A percentile compares a stretch with the other conserved stretches of the same genome.
These are phyloP conservation scores for Drosophila borborema DNA, from an alignment of 2,888 invertebrate genomes.

Conservation along the genomic window DNA sequence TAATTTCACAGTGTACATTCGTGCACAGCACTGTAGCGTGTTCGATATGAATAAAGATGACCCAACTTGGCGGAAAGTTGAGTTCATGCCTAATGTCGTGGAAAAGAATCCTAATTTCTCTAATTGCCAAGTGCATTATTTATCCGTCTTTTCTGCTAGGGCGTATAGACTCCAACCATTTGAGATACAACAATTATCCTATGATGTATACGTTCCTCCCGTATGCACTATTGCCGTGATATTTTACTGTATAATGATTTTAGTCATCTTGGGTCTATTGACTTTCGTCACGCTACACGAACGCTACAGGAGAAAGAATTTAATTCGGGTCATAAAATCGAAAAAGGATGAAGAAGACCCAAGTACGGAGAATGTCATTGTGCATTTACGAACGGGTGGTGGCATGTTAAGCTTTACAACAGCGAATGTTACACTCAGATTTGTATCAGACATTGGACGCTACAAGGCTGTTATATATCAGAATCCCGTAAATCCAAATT, in stretches of 20 bases:
- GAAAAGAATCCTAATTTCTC: neutral
- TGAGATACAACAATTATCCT: neutral
- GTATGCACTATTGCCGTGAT: neutral
- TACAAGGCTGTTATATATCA: constrained; percentile 43
- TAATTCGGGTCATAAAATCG: constrained; percentile 36
- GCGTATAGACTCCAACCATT: constrained; percentile 18
- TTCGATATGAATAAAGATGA: neutral
- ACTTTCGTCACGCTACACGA: neutral
- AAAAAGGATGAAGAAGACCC: constrained; percentile 15
- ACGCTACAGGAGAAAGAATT: neutral
- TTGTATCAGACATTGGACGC: constrained; percentile 34
- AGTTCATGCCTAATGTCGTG: neutral
- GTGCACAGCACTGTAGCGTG: constrained; percentile 22
- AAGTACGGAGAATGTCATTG: constrained; percentile 30
- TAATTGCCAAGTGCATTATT: constrained; percentile 10
- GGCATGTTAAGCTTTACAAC: constrained; percentile 19
- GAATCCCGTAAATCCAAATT: constrained; percentile 36
- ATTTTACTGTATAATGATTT: neutral
- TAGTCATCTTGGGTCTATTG: constrained; percentile 7
- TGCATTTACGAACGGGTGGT: constrained; percentile 42
- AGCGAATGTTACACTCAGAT: constrained; percentile 35
- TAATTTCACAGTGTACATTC: constrained; percentile 21
- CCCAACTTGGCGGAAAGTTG: constrained; percentile 15
- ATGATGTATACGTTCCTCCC: neutral
- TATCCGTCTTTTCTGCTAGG: constrained; percentile 28